Base-by-base conservation (phyloP, 2,888 invertebrate species). In the Hanleya hanleyi region DNA sequence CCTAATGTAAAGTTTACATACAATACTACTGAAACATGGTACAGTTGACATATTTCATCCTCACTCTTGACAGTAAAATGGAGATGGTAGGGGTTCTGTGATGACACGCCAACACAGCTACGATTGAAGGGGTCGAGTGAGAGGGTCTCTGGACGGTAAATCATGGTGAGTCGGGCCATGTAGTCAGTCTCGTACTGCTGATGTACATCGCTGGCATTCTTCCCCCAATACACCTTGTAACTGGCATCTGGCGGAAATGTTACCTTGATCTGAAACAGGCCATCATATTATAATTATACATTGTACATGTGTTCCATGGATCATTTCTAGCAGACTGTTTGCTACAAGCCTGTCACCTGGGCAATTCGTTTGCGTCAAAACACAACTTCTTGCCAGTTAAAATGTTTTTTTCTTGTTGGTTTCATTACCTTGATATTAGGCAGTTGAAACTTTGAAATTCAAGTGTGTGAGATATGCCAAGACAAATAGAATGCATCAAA, bases 41-140 rank as follows among this genome's bases (percentile, higher is more conserved):
- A n/a, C n/a, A n/a, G n/a, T n/a, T n/a, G n/a, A n/a, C n/a, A n/a
- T n/a, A n/a, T n/a, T n/a, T n/a, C n/a, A n/a, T n/a, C n/a, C 82
- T 76, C 70, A 88, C 88, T 80, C 76, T 81, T 85, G 5, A 85
- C 78, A 15, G 77, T 77, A 36, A 89, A 80, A 6, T 77, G 71
- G 65, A 88, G 85, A 5, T 68, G 77, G 74, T 88, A 90, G 0
- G 76, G 71, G 32, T 81, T 69, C 7, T 78, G 70, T 1, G 90
- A 86, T 0, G 83, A 76, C 5, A 91, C 82, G 0, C 89, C 87
- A 32, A 89, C 75, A 71, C 89, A 87, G 26, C 88, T 90, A 29
- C 77, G 71, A 69, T 88, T 86, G 74, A 91, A 91, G 0, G 88
- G 86, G n/a, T 73, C 69, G 62, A 91, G 73, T 0, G 83, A 70